Evolutionary conservation across 2,113 vertebrate species (phyloP).

Genomic region (Xenus cinereus): DNA sequence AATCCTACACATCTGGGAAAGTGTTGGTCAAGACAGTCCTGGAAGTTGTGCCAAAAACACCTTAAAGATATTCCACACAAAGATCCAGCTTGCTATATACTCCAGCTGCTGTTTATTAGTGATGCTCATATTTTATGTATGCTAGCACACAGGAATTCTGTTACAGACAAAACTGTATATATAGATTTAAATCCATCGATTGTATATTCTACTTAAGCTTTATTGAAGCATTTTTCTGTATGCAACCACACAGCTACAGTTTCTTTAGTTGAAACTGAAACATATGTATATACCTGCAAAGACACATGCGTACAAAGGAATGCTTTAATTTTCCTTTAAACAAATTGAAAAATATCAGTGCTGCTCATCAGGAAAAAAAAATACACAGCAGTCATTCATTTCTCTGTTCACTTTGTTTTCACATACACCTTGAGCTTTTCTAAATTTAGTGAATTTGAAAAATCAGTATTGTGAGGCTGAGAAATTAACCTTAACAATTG

Average conservation of each 20-base stretch:
- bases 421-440: not conserved
- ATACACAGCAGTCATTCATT: not conserved
- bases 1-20: slow-evolving; percentile 57
- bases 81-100: slow-evolving; percentile 32
- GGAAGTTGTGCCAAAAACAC: slow-evolving; percentile 61
- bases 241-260: not conserved
- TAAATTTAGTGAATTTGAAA: not conserved
- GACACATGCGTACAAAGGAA: not conserved
- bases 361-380: not conserved
- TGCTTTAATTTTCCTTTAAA: not conserved
- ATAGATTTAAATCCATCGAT: not conserved
- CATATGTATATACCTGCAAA: not conserved
- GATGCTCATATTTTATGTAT: slow-evolving; percentile 49
- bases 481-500: not conserved
- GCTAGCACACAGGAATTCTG: not conserved
- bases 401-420: not conserved
- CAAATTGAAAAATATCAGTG: not conserved
- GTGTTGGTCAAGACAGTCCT: slow-evolving; percentile 57
- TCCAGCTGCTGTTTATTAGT: slow-evolving; percentile 64
- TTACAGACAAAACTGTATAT: not conserved
- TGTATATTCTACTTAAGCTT: not conserved
- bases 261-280: not conserved
- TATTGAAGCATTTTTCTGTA: not conserved
- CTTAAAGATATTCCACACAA: slow-evolving; percentile 53
- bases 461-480: not conserved